Percentiles rank a stretch among this genome's conserved stretches.
Evolutionary conservation across 1,140 invertebrate genomes (phyloP).

Genomic region (Pogonognathellus flavescens): DNA sequence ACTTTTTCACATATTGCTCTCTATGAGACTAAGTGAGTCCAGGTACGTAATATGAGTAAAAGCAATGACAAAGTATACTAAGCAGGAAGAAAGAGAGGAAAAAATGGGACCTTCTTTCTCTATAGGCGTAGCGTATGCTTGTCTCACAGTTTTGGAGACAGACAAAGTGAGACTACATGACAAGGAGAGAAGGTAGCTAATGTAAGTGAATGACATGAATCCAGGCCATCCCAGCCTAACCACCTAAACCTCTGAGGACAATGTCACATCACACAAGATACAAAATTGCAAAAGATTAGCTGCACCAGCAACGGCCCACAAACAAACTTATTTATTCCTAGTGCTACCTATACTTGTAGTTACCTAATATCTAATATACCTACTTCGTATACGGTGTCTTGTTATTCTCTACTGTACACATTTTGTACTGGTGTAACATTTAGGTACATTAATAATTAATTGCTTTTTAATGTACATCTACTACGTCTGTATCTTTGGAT

Average conservation of each 20-base stretch:
- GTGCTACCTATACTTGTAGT: too few species aligned
- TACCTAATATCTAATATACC: too few species aligned
- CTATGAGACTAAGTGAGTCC: too few species aligned
- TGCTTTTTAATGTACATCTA: too few species aligned
- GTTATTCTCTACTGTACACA: too few species aligned
- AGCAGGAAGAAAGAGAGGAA: conserved; percentile 12
- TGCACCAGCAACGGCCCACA: not conserved
- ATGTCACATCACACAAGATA: not conserved
- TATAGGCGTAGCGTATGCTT: not conserved
- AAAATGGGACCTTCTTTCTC: not conserved
- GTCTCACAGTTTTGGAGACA: not conserved
- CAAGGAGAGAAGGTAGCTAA: conserved; percentile 33
- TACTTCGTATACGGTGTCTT: too few species aligned
- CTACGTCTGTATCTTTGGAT: too few species aligned
- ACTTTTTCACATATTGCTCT: conserved; percentile 8
- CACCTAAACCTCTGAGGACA: conserved; percentile 7
- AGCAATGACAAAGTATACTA: not conserved
- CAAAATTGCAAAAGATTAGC: not conserved
- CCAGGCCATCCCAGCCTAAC: not conserved
- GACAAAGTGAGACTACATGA: conserved; percentile 32
- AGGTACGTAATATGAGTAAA: too few species aligned
- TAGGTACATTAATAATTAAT: too few species aligned
- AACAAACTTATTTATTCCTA: not conserved
- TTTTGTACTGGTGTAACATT: too few species aligned
- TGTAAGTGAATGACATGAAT: conserved; percentile 17